Percentiles rank a stretch among this genome's conserved stretches.
Conservation (phyloP, 2,113 vertebrate species). For the Pontoporia blainvillei region DNA sequence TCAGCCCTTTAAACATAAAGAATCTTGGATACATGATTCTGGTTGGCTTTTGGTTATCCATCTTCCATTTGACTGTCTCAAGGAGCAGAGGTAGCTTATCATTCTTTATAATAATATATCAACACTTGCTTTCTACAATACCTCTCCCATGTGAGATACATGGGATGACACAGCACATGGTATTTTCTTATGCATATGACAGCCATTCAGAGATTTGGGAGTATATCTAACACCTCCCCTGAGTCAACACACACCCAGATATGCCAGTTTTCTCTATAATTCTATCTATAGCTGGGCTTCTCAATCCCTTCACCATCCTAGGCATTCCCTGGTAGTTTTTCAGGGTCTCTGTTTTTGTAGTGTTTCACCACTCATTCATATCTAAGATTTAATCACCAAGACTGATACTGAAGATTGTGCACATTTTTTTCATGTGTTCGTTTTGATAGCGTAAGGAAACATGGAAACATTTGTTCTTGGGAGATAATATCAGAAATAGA, state of each 20-base stretch:
- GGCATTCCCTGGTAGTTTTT: background rate
- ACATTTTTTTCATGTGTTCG: background rate
- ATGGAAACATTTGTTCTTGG: background rate
- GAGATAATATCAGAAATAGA: slow-evolving; percentile 30
- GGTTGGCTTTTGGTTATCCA: background rate
- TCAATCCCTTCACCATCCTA: accelerated
- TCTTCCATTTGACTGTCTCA: background rate
- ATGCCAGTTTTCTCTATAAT: too few relatives aligned
- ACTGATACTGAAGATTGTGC: background rate
- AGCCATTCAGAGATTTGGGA: background rate
- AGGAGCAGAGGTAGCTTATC: background rate
- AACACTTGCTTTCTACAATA: background rate
- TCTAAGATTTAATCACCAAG: slow-evolving; percentile 20
- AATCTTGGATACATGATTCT: background rate
- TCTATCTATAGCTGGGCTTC: background rate
- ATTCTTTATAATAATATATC: background rate
- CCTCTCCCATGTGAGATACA: background rate
- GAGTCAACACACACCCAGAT: background rate
- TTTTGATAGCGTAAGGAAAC: background rate
- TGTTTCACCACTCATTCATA: background rate
- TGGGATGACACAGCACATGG: background rate
- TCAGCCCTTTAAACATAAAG: background rate
- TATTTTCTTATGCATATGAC: background rate
- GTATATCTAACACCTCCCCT: accelerated
- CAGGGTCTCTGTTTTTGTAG: background rate